Conservation (phyloP, 2,113 vertebrate genomes). For the Nematolebias whitei region DNA sequence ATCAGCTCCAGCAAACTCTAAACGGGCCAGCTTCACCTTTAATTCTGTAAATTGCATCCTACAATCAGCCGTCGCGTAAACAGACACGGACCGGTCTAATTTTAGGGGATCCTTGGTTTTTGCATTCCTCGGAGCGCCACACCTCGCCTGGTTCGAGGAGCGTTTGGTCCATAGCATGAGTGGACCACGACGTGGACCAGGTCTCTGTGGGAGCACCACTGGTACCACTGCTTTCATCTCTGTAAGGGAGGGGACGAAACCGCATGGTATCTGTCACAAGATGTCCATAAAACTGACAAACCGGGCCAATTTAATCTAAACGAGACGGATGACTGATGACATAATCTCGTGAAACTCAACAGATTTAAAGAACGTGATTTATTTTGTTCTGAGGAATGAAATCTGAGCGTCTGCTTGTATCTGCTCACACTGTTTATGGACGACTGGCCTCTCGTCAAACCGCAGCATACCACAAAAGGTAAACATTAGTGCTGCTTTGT, state of each 20-base stretch:
- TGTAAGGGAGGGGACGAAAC: constrained; percentile 30
- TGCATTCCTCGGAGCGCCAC: constrained; percentile 59
- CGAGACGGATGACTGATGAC: background rate
- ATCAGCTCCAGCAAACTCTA: too few relatives aligned
- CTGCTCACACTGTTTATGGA: constrained; percentile 14
- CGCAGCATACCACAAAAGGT: constrained; percentile 22
- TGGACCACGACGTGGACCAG: constrained; percentile 16
- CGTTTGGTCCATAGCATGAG: constrained; percentile 54
- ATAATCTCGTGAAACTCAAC: background rate
- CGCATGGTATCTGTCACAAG: constrained; percentile 56
- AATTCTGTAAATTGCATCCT: constrained; percentile 25
- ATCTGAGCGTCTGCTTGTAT: constrained; percentile 12
- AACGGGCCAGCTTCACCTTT: too few relatives aligned
- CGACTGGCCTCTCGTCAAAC: constrained; percentile 22
- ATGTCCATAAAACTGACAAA: constrained; percentile 49
- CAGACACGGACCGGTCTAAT: constrained; percentile 30
- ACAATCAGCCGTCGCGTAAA: constrained; percentile 24
- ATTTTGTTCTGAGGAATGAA: constrained; percentile 9
- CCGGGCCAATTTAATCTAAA: too few relatives aligned
- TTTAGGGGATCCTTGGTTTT: constrained; percentile 49
- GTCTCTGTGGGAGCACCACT: constrained; percentile 34
- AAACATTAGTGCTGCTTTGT: constrained; percentile 53
- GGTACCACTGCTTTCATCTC: constrained; percentile 56
- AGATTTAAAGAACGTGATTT: constrained; percentile 12
- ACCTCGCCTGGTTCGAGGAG: constrained; percentile 50